A percentile compares a stretch with the other conserved stretches of the same genome.
Evolutionary conservation across 1,140 invertebrate genomes (phyloP).

Genomic region (Gryllus bimaculatus): DNA sequence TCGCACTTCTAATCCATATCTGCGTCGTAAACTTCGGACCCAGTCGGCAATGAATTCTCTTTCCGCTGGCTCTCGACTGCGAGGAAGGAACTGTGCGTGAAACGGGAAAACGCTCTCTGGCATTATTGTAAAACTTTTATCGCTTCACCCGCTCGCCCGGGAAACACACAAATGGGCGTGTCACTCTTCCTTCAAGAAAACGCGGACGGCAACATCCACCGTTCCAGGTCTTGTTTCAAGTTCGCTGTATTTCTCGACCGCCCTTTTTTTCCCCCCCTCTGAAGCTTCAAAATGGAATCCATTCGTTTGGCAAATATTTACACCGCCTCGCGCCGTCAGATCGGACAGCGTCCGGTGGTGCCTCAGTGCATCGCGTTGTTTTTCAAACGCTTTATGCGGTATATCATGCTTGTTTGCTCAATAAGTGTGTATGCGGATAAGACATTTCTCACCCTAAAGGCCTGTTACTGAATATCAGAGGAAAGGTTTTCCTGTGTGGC

Average conservation of each 20-base stretch:
- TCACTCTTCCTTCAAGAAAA: background rate
- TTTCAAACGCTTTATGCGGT: no score
- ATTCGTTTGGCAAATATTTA: background rate
- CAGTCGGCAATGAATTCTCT: background rate
- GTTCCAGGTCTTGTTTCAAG: background rate
- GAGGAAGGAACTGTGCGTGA: background rate
- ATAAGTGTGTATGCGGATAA: no score
- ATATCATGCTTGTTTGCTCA: no score
- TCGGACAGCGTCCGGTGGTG: background rate
- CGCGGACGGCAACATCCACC: background rate
- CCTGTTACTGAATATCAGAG: no score
- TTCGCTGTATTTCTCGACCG: background rate
- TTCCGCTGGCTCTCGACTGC: background rate
- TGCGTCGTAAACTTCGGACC: background rate
- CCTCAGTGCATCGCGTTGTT: background rate
- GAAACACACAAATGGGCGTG: background rate
- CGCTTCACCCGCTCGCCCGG: background rate
- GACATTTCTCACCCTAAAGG: no score
- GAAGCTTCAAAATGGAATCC: background rate
- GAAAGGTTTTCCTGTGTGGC: no score
- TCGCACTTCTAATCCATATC: background rate
- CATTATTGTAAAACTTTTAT: conserved; percentile 6
- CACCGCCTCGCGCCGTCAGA: no score
- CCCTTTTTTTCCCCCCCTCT: background rate
- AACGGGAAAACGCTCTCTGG: background rate